Base-by-base conservation (phyloP, 2,888 invertebrate genomes). In the Mesochorus sp. region DNA sequence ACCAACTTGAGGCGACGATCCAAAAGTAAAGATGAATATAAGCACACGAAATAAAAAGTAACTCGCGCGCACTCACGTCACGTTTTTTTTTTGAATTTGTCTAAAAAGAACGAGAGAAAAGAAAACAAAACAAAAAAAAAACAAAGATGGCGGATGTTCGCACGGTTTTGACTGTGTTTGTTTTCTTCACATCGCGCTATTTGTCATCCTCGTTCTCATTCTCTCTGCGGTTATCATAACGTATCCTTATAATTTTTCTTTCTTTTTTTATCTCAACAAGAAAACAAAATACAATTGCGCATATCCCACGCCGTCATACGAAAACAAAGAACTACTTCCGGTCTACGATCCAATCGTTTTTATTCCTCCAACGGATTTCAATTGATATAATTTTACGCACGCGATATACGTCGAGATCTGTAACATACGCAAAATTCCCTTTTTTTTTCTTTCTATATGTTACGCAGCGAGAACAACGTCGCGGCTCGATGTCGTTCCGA, bases 401-500 rank as follows among this genome's bases (percentile, higher is more conserved):
- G 34, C 5, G 37, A 42, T 62, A 49, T 4, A 8, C 14, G 12
- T 17, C 19, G 19, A 14, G 28, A 19, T 24, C 12, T 28, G 10
- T 3, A 39, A 31, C 19, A 59, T 3, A 28, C 24, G 55, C 17
- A 3, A 67, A 47, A 57, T 44, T n/a, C n/a, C n/a, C n/a, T n/a
- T n/a, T n/a, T n/a, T n/a, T n/a, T n/a, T n/a, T n/a, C n/a, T n/a
- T n/a, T n/a, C n/a, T n/a, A 34, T 21, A 10, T 37, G 24, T 21
- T 47, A 39, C 5, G 51, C 19, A 57, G 28, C 37, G 28, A 67
- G 70, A 73, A 80, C 76, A 66, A 81, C 82, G 85, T 84, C 83
- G 72, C 84, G 81, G 71, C 78, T 79, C 84, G 84, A 85, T 85
- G 85, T 87, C 87, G 85, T 85, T 85, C 82, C 86, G 85, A 85